phyloP scores from a whole-genome alignment of 2,797 vertebrate genomes.

The Spinus olivaceus region DNA sequence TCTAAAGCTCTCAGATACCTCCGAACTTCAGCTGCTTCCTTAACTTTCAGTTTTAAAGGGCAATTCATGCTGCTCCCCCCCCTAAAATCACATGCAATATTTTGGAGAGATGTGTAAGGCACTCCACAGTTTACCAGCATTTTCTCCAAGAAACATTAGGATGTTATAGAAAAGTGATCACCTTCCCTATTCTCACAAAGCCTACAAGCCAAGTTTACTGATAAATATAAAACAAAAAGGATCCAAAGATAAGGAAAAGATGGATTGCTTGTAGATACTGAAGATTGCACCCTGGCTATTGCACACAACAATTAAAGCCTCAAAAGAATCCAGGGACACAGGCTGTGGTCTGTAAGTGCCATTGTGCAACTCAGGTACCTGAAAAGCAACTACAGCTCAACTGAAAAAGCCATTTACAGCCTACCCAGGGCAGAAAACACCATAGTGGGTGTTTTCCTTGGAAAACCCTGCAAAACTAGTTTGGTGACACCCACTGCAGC shows the following conservation, averaged over 20 bases:
- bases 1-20: not conserved
- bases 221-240: not conserved
- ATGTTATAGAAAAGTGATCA: not conserved
- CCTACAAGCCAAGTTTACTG: not conserved
- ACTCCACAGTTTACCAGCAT: not conserved
- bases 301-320: not conserved
- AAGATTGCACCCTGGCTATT: not conserved
- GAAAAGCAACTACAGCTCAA: not conserved
- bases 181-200: not conserved
- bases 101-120: not conserved
- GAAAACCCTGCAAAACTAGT: conserved; percentile 53
- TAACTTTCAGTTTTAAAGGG: not conserved
- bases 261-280: not conserved
- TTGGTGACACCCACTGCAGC: not conserved
- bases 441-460: not conserved
- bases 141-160: not conserved
- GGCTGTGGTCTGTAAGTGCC: not conserved
- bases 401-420: not conserved
- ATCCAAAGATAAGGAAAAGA: not conserved
- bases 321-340: not conserved
- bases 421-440: not conserved
- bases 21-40: not conserved
- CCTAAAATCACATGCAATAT: not conserved
- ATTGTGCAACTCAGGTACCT: not conserved
- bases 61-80: not conserved